Evolutionary conservation across 2,797 vertebrate genomes (phyloP).

Genomic region (Synanceia verrucosa): DNA sequence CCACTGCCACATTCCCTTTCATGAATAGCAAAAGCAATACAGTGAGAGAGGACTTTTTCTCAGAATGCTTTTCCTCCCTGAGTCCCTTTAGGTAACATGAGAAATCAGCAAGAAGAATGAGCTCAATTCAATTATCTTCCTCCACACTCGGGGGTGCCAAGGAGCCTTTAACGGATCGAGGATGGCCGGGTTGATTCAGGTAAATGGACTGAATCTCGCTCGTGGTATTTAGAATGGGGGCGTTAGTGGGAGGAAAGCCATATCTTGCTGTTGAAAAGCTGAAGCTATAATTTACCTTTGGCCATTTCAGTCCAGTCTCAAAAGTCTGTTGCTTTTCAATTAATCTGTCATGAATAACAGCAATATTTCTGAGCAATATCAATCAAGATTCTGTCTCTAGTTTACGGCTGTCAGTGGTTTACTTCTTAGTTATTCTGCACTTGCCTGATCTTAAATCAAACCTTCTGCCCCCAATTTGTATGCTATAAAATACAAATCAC

Average conservation of each 20-base stretch:
- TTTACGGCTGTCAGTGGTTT: too few species aligned
- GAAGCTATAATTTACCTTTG: slow-evolving; percentile 61
- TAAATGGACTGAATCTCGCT: slow-evolving; percentile 69
- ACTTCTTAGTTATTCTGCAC: too few species aligned
- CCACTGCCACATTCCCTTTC: slow-evolving; percentile 55
- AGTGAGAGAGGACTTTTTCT: slow-evolving; percentile 43
- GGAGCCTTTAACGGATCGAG: slow-evolving; percentile 73
- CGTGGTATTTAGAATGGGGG: slow-evolving; percentile 42
- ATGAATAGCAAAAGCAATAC: slow-evolving; percentile 59
- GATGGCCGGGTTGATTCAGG: slow-evolving; percentile 68
- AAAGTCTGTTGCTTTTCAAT: neutral
- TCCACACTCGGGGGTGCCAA: slow-evolving; percentile 41
- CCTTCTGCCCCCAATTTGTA: neutral
- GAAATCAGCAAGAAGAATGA: slow-evolving; percentile 71
- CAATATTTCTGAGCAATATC: neutral
- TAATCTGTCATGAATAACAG: neutral
- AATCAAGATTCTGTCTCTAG: neutral
- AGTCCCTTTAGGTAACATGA: slow-evolving; percentile 63
- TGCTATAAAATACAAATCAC: neutral
- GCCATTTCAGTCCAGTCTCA: neutral
- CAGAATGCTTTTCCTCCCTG: slow-evolving; percentile 45
- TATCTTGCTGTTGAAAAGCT: slow-evolving; percentile 43
- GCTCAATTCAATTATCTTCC: slow-evolving; percentile 73
- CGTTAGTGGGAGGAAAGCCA: slow-evolving; percentile 7
- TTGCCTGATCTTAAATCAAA: neutral